These are phyloP conservation scores for Austrolebias charrua DNA, from an alignment of 2,797 vertebrate genomes.

Conservation along the genomic window DNA sequence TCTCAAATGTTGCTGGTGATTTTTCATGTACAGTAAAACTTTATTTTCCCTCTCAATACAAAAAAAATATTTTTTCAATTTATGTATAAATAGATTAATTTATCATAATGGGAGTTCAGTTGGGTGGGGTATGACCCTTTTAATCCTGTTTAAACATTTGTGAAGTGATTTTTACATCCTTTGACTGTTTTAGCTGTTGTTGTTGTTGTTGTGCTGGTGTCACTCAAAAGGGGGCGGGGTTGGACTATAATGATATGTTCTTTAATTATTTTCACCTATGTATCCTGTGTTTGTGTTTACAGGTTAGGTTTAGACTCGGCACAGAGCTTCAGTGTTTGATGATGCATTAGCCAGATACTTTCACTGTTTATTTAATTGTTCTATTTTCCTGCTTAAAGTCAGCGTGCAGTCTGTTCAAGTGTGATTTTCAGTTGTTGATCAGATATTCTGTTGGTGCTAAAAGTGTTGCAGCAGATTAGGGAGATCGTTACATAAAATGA, in stretches of 20 bases:
- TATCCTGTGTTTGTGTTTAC: constrained; percentile 52
- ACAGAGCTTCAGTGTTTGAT: constrained; percentile 6
- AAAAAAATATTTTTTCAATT: constrained; percentile 73
- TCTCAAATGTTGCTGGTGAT: constrained; percentile 47
- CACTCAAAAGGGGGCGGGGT: constrained; percentile 13
- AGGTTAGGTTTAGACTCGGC: constrained; percentile 48
- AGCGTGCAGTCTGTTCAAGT: constrained; percentile 50
- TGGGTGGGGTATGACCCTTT: constrained; percentile 29
- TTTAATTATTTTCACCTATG: constrained; percentile 50
- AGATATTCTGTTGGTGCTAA: not conserved
- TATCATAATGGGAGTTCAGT: constrained; percentile 34
- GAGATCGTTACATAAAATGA: too few species aligned
- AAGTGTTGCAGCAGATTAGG: not conserved
- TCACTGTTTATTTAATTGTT: constrained; percentile 46
- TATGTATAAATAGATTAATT: constrained; percentile 60
- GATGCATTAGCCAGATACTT: constrained; percentile 1
- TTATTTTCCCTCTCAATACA: constrained; percentile 67
- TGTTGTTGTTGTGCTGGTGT: constrained; percentile 47
- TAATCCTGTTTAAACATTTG: constrained; percentile 43
- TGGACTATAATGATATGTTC: constrained; percentile 35
- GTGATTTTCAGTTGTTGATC: not conserved
- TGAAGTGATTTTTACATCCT: constrained; percentile 37
- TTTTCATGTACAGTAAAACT: constrained; percentile 69
- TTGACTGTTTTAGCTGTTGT: constrained; percentile 45
- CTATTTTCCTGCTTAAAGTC: constrained; percentile 62